phyloP scores from a whole-genome alignment of 2,888 invertebrate genomes.

The Rhimphoctona megacephalus region DNA sequence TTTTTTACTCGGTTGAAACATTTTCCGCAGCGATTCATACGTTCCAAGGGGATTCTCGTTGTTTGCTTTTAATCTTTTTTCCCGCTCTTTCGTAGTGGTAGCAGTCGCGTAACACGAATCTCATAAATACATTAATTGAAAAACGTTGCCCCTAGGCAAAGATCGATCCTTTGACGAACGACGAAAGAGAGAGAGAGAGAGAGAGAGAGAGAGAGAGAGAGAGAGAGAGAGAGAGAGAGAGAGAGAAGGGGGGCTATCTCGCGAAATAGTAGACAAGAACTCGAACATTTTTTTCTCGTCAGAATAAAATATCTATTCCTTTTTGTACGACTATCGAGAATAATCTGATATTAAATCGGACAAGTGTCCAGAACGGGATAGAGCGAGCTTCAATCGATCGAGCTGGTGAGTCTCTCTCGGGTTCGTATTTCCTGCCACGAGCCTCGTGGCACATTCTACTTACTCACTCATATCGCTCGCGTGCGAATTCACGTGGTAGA shows the following conservation, averaged over 20 bases:
- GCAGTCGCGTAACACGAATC: slow-evolving; percentile 76
- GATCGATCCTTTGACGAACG: slow-evolving; percentile 40
- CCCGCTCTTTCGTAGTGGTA: slow-evolving; percentile 13
- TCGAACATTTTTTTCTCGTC: slow-evolving; percentile 33
- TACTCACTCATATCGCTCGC: slow-evolving; percentile 31
- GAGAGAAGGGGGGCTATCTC: not conserved
- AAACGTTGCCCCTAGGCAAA: slow-evolving; percentile 74
- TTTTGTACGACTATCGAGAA: slow-evolving; percentile 3
- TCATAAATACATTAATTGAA: slow-evolving; percentile 83
- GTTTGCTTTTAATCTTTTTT: slow-evolving; percentile 83
- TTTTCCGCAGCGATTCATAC: slow-evolving; percentile 38
- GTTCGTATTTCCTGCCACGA: slow-evolving; percentile 52
- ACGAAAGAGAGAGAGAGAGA: not conserved
- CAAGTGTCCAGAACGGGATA: not conserved
- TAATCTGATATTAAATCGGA: not conserved
- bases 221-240: too few species aligned
- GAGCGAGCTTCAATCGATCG: slow-evolving; percentile 58
- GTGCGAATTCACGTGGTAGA: slow-evolving; percentile 46
- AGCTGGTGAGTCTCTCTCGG: slow-evolving; percentile 66
- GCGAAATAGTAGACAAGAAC: slow-evolving; percentile 21
- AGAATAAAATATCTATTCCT: not conserved
- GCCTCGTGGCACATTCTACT: slow-evolving; percentile 49
- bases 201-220: too few species aligned
- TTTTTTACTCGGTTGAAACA: slow-evolving; percentile 32
- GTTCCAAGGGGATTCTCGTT: slow-evolving; percentile 49